Evolutionary conservation across 2,888 invertebrate genomes (phyloP), one percentile per base, ranked within the genome.

Genomic region (Apotomis capreana): DNA sequence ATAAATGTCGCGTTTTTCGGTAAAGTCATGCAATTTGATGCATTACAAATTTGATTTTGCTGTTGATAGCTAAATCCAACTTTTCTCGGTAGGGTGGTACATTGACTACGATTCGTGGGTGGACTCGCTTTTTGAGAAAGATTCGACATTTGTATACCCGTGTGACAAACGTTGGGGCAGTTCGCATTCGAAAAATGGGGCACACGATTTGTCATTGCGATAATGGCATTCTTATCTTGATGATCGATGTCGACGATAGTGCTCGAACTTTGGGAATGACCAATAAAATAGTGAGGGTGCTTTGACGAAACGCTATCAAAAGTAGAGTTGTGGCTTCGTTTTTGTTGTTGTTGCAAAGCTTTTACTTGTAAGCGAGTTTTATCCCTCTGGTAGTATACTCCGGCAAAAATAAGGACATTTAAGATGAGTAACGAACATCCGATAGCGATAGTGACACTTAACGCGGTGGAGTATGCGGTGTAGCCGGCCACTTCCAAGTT

Each of bases 161-260:
- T 94, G 77, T 94, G 94, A 79, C 95, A 95, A 62, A 95, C 94
- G 76, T 95, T 94, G 46, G 93, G 93, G 78, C 94, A 94, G 74
- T 91, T 92, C n/a, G 89, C 75, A 70, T 87, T 90, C 37, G 92
- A 88, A 77, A 93, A 94, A 78, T 93, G 93, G 6, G 92, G 93
- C 51, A 92, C 92, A 64, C 92, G 85, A 78, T 93, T 92, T 69
- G 92, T 91, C 89, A 93, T 92, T 37, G 94, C 91, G 61, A 94
- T 93, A 58, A 93, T 94, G 54, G 94, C 91, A 80, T 92, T 93
- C 78, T 94, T 94, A 78, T 94, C 96, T 88, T 97, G 97, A 87
- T 95, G 96, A 83, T 97, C 97, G 49, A 97, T 96, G 82, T 97
- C 97, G 5, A 97, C 97, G 74, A 97, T 97, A 51, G 97, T 96